phyloP scores from a whole-genome alignment of 2,888 invertebrate genomes.

The Balanococcus diminutus region DNA sequence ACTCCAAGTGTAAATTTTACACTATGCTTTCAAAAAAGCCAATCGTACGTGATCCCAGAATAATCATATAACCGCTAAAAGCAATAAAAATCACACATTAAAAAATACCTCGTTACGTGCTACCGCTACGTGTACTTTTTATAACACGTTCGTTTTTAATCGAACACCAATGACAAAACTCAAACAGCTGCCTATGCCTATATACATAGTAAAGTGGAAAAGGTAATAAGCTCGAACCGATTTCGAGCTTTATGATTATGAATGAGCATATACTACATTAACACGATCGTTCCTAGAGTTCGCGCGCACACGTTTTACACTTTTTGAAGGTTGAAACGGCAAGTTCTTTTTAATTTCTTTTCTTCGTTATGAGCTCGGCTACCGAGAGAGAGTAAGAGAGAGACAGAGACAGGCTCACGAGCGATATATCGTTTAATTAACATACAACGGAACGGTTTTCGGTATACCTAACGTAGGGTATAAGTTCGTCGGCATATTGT shows the following conservation, averaged over 20 bases:
- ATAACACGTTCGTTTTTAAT: background rate
- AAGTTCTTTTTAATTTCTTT: background rate
- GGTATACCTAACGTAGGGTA: background rate
- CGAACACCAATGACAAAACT: background rate
- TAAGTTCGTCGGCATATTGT: conserved; percentile 25
- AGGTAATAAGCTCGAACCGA: background rate
- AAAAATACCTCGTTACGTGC: background rate
- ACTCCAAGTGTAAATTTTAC: too few relatives aligned
- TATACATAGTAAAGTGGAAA: background rate
- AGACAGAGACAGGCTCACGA: conserved; percentile 1
- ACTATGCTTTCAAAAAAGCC: too few relatives aligned
- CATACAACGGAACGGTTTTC: conserved; percentile 32
- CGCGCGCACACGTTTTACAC: background rate
- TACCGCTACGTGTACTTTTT: background rate
- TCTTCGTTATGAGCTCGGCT: background rate
- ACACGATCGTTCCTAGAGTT: too few relatives aligned
- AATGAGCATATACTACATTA: background rate
- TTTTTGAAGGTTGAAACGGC: conserved; percentile 32
- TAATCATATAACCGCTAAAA: background rate
- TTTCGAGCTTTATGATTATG: conserved; percentile 39
- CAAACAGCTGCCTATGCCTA: background rate
- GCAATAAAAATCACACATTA: background rate
- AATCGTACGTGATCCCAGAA: too few relatives aligned
- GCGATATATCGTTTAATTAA: conserved; percentile 35
- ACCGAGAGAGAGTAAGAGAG: background rate